phyloP scores from a whole-genome alignment of 2,888 invertebrate genomes.

The Tribolium freemani region DNA sequence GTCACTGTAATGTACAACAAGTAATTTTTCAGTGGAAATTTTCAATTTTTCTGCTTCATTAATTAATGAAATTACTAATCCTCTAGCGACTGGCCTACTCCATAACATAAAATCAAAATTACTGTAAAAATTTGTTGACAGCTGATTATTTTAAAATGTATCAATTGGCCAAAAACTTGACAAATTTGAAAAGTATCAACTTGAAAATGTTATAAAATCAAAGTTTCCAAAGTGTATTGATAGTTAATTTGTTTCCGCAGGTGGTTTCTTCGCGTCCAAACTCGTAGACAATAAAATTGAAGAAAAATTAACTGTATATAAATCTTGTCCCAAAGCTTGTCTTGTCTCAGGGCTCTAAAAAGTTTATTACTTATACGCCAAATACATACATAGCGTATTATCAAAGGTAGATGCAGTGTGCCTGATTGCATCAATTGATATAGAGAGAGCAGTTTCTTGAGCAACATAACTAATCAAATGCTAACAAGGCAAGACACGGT shows the following conservation, averaged over 20 bases:
- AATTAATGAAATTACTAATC: conserved; percentile 17
- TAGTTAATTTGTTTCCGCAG: neutral
- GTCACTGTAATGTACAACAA: neutral
- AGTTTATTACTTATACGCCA: neutral
- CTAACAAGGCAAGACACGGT: conserved; percentile 10
- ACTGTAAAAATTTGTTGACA: too few relatives aligned
- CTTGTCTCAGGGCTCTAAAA: neutral
- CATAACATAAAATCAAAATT: conserved; percentile 7
- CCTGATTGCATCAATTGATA: neutral
- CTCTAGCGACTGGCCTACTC: neutral
- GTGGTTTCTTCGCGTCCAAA: neutral
- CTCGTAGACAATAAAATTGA: neutral
- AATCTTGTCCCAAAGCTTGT: neutral
- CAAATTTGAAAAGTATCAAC: neutral
- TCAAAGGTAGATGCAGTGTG: neutral
- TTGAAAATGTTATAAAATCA: neutral
- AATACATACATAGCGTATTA: neutral
- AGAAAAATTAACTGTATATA: neutral
- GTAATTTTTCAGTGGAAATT: neutral
- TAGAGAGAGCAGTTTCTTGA: conserved; percentile 3
- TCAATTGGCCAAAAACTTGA: neutral
- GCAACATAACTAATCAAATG: conserved; percentile 3
- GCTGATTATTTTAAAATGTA: too few relatives aligned
- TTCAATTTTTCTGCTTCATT: conserved; percentile 24
- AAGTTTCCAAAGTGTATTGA: neutral